A percentile compares a stretch with the other conserved stretches of the same genome.
These are phyloP conservation scores for Sorex fumeus DNA, from an alignment of 2,113 vertebrate genomes.

Conservation along the genomic window DNA sequence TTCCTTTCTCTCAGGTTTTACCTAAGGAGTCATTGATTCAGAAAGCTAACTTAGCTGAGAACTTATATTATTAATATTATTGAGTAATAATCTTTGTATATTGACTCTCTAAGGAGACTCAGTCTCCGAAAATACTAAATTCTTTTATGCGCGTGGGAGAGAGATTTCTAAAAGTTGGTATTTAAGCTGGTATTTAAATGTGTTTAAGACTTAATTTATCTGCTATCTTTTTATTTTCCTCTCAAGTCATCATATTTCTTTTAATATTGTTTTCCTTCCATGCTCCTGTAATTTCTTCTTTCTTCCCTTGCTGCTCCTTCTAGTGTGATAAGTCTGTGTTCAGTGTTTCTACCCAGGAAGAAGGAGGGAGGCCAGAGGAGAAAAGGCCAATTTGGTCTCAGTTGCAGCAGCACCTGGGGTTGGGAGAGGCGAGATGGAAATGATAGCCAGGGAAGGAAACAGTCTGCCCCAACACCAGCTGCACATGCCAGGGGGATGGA, in stretches of 20 bases:
- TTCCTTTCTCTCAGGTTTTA: background rate
- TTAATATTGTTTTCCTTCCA: no score
- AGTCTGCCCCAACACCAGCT: background rate
- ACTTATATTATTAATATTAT: background rate
- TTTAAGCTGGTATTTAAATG: no score
- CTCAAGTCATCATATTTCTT: background rate
- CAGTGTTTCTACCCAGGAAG: background rate
- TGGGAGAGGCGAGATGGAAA: background rate
- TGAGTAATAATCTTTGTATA: background rate
- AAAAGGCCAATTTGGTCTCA: background rate
- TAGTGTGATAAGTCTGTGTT: background rate
- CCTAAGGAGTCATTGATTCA: background rate
- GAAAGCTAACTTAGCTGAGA: background rate
- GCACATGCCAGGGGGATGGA: background rate
- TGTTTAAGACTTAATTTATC: no score
- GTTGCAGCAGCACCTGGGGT: background rate
- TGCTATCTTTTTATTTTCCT: no score
- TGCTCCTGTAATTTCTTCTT: no score
- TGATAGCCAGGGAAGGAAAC: background rate
- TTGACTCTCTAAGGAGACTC: background rate
- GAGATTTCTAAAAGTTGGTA: no score
- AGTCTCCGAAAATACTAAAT: constrained; percentile 26
- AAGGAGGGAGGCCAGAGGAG: background rate
- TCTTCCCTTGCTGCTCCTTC: background rate
- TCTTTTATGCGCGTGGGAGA: background rate